Conservation (phyloP, 2,888 invertebrate species). For the Molorchus minor region DNA sequence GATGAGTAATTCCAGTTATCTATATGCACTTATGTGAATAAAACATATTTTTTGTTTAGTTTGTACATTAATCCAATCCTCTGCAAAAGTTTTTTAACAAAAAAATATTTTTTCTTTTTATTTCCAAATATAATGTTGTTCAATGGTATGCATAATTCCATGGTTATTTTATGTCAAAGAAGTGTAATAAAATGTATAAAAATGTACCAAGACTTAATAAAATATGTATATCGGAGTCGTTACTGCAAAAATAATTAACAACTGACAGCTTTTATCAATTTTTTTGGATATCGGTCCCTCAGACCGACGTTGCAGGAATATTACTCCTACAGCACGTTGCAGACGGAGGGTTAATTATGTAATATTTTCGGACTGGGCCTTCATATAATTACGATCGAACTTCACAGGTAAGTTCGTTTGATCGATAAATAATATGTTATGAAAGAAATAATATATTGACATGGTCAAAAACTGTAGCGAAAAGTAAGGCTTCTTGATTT, state of each 20-base stretch:
- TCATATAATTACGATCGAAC: no score
- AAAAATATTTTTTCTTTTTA: neutral
- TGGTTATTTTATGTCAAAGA: no score
- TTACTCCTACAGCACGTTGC: conserved; percentile 6
- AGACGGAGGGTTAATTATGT: conserved; percentile 1
- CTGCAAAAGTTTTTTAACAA: no score
- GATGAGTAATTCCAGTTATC: no score
- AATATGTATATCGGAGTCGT: conserved; percentile 1
- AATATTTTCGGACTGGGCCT: no score
- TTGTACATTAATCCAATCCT: no score
- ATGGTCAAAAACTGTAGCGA: neutral
- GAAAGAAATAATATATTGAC: neutral
- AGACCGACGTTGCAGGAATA: conserved; percentile 7
- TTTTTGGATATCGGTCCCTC: no score
- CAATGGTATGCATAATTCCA: no score
- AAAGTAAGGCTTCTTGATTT: neutral
- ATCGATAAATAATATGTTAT: neutral
- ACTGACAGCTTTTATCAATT: neutral
- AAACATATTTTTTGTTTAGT: conserved; percentile 8
- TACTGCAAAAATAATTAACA: conserved; percentile 2
- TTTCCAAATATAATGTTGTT: neutral
- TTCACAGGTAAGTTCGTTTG: no score
- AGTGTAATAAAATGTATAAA: conserved; percentile 1
- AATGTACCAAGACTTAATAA: conserved; percentile 1
- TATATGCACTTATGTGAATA: conserved; percentile 4